Evolutionary conservation across 2,113 vertebrate species (phyloP), one percentile per base, ranked within the genome.

Genomic region (Macquaria australasica): DNA sequence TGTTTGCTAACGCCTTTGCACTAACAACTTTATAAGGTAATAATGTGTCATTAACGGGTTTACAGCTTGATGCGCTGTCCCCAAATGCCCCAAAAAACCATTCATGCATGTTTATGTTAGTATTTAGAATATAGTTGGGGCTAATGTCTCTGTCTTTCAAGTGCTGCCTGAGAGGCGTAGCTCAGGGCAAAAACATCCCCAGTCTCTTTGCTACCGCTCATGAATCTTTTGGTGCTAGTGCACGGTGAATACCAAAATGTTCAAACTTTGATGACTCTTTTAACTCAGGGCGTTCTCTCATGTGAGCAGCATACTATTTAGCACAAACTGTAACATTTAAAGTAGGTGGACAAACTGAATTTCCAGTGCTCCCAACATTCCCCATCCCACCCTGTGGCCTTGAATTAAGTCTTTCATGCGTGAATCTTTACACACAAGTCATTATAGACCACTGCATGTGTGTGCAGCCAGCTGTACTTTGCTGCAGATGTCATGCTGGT

Each of bases 391-490:
- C 43, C 12, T 34, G 25, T n/a, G 14, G 39, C 55, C 63, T 73
- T 73, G 23, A 68, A 71, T 51, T 3, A 18, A 64, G 43, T n/a
- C 59, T 86, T 56, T 77, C 23, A 14, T 55, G 41, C 39, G 73
- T 10, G 25, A 75, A 59, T 74, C 45, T 76, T 78, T 67, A 53
- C 76, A 58, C 23, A 20, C 23, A 34, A 41, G 53, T 41, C 43
- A 23, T 63, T 55, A 16, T 1, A 56, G 45, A 21, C 20, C 0
- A 15, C n/a, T 18, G 48, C 6, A 41, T 25, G 41, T 60, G 69
- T 70, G 66, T 37, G 69, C 50, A 64, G 68, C 66, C 53, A 48
- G 76, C 84, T 64, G 23, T 28, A 12, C 45, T 71, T 51, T 43
- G 34, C 16, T 39, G n/a, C 53, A 20, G 41, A 62, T 78, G 69